Base-by-base conservation (phyloP, 1,140 invertebrate genomes). In the Drosophila neocordata region DNA sequence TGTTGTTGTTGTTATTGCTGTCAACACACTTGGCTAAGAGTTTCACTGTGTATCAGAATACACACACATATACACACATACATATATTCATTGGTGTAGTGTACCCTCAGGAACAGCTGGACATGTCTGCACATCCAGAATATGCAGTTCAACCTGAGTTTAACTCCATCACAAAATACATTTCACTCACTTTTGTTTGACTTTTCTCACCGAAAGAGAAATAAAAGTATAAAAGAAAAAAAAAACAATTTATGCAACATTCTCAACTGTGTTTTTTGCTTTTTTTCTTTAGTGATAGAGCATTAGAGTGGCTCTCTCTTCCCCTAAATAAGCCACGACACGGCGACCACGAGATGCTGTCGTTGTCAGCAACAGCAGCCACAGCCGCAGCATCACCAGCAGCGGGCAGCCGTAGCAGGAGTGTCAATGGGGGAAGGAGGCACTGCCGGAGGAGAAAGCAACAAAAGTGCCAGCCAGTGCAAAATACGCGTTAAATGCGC, bases 401-500 rank as follows among this genome's bases (percentile, higher is more conserved):
- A 44, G 41, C 7, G 41, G 41, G 15, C 18, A 48, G 41, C 7
- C 20, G 15, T 2, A 48, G 41, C 15, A 52, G 56, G 7, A n/a
- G n/a, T n/a, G n/a, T n/a, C n/a, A n/a, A n/a, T 59, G 60, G 51
- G 38, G 13, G 59, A 69, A 69, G 52, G n/a, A 41, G 58, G 65
- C 38, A 6, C 44, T 12, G 52, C n/a, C 44, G 27, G 56, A 5
- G 69, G 60, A 24, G 41, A 12, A 59, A 59, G 24, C 55, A 73
- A 70, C 75, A 56, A 20, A 61, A 65, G 24, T 56, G 73, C 65
- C 75, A 78, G 65, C 60, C 77, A 72, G 58, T 75, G 81, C 74
- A 85, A 85, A 85, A 85, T 81, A 87, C 82, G 82, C 82, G 82
- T 85, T 87, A 85, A 85, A 87, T 85, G 82, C 73, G 82, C 82